phyloP scores from a whole-genome alignment of 1,140 invertebrate genomes.

The Lasioglossum albipes region DNA sequence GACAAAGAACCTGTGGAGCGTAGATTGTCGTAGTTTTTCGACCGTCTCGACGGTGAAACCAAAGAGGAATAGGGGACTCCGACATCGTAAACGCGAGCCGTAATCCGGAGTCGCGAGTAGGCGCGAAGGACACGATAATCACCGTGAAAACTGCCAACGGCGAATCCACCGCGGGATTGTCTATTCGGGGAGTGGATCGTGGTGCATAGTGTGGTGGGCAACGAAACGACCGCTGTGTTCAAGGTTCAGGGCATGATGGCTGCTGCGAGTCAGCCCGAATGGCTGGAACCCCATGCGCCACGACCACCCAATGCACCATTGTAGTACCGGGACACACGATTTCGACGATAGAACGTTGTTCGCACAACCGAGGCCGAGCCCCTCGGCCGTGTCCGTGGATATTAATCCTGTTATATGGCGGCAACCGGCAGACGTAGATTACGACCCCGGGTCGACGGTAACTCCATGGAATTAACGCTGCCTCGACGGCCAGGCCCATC shows the following conservation, averaged over 20 bases:
- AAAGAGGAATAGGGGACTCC: no score
- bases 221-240: constrained; percentile 35
- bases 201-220: constrained; percentile 16
- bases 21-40: no score
- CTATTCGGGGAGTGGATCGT: constrained; percentile 51
- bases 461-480: constrained; percentile 23
- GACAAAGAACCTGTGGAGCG: no score
- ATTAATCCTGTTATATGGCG: constrained; percentile 40
- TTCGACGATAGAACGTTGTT: constrained; percentile 33
- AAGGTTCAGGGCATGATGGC: constrained; percentile 45
- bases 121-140: not conserved
- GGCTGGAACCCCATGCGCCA: constrained; percentile 31
- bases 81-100: no score
- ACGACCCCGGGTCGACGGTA: constrained; percentile 15
- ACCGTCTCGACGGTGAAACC: no score
- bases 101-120: no score
- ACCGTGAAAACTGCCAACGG: not conserved
- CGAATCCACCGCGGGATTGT: constrained; percentile 39
- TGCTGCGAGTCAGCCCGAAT: constrained; percentile 12
- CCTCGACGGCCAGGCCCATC: not conserved
- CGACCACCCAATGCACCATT: constrained; percentile 18
- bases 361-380: not conserved
- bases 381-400: constrained; percentile 18
- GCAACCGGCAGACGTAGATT: constrained; percentile 22
- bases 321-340: constrained; percentile 24